phyloP scores from a whole-genome alignment of 2,888 invertebrate species.

The Clepsis dumicolana region DNA sequence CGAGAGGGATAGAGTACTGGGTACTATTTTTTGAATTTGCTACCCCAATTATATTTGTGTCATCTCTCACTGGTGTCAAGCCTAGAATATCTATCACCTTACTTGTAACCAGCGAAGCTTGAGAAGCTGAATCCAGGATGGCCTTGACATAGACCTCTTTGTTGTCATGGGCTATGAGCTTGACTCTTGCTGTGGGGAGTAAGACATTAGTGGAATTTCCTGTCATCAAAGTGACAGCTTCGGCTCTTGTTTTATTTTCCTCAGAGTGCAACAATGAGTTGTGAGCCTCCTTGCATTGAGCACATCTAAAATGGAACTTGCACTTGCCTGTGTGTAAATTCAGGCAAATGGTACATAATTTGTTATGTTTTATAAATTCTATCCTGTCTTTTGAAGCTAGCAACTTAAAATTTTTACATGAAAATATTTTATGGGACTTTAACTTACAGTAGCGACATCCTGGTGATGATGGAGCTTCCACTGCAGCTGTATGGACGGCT shows the following conservation, averaged over 20 bases:
- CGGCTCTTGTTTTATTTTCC: neutral
- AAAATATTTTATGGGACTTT: neutral
- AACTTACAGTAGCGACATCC: neutral
- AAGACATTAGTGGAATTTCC: neutral
- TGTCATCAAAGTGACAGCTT: neutral
- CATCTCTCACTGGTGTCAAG: neutral
- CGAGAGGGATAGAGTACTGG: neutral
- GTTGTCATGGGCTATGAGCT: neutral
- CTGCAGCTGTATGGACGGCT: neutral
- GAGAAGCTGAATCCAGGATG: neutral
- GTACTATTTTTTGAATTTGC: neutral
- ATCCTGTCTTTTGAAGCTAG: neutral
- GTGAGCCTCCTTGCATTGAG: neutral
- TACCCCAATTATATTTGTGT: neutral
- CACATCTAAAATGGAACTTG: neutral
- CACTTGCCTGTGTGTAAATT: neutral
- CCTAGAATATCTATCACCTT: no score
- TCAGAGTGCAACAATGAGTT: neutral
- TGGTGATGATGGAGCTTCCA: neutral
- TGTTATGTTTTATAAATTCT: neutral
- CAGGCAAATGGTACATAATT: neutral
- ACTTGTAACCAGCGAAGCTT: neutral
- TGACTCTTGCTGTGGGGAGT: neutral
- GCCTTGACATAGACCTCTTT: no score
- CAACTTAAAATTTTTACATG: neutral